Percentiles rank a stretch among this genome's conserved stretches.
phyloP scores from a whole-genome alignment of 2,888 invertebrate species.

The Tridacna gigas region DNA sequence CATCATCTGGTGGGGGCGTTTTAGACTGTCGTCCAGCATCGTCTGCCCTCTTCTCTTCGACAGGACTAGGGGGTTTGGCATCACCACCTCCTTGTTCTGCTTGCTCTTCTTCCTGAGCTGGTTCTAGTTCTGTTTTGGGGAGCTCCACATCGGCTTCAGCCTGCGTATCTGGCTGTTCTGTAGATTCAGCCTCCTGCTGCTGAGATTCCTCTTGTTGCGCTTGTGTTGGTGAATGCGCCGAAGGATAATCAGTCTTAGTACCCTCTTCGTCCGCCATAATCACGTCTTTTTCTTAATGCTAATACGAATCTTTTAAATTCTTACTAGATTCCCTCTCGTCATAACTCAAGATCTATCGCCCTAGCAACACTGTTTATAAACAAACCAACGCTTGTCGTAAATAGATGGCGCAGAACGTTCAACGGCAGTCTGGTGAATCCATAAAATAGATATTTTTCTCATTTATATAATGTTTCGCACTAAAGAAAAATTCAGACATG shows the following conservation, averaged over 20 bases:
- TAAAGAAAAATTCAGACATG: too few relatives aligned
- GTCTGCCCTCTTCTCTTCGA: conserved; percentile 35
- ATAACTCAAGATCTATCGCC: conserved; percentile 28
- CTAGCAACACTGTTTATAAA: conserved; percentile 70
- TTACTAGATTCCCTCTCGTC: background rate
- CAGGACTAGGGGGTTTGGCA: conserved; percentile 13
- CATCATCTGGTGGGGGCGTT: conserved; percentile 45
- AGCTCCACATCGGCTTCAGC: background rate
- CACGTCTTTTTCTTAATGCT: background rate
- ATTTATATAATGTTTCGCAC: too few relatives aligned
- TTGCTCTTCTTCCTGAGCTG: conserved; percentile 12
- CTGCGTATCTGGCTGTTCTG: conserved; percentile 7
- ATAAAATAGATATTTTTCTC: too few relatives aligned
- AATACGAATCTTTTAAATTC: background rate
- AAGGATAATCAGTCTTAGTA: conserved; percentile 38
- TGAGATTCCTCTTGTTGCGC: conserved; percentile 20
- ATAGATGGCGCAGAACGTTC: background rate
- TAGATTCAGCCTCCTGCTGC: conserved; percentile 24
- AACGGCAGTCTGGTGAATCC: background rate
- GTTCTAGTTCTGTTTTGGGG: background rate
- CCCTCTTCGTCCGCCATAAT: conserved; percentile 68
- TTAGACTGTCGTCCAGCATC: conserved; percentile 61
- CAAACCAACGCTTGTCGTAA: conserved; percentile 12
- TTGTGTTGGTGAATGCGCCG: conserved; percentile 38
- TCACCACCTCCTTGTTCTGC: conserved; percentile 32